phyloP scores from a whole-genome alignment of 2,113 vertebrate genomes.

The Trichomycterus rosablanca region DNA sequence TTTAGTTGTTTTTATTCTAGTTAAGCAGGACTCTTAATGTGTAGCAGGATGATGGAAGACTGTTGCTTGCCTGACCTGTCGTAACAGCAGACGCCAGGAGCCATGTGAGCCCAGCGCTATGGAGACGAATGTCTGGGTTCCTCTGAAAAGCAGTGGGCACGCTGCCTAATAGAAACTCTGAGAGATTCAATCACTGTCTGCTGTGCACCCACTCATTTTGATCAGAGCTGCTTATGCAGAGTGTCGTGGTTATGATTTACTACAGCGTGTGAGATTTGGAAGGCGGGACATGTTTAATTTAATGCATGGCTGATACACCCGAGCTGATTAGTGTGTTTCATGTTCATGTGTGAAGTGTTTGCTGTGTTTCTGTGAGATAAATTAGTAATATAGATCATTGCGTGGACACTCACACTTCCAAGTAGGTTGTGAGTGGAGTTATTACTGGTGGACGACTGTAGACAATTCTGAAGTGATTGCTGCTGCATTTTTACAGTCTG shows the following conservation, averaged over 20 bases:
- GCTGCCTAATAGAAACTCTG: constrained; percentile 15
- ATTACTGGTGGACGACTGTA: no score
- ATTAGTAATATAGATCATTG: no score
- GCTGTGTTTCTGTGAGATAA: neutral
- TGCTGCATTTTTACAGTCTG: no score
- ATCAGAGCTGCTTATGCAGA: constrained; percentile 19
- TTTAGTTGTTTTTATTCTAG: no score
- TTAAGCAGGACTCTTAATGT: neutral
- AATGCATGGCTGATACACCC: neutral
- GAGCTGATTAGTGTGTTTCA: neutral
- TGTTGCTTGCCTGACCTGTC: constrained; percentile 11
- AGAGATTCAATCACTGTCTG: constrained; percentile 12
- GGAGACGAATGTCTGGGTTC: constrained; percentile 28
- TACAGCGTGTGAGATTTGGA: neutral
- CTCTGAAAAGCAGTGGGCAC: constrained; percentile 5
- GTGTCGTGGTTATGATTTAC: constrained; percentile 8
- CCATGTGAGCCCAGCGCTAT: constrained; percentile 9
- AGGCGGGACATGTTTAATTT: constrained; percentile 13
- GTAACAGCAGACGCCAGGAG: constrained; percentile 14
- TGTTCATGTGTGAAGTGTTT: neutral
- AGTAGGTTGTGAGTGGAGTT: no score
- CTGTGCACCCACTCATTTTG: neutral
- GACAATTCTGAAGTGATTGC: no score
- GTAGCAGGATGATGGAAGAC: neutral
- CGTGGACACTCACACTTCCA: no score